Evolutionary conservation across 2,113 vertebrate species (phyloP).

Genomic region (Scophthalmus maximus): DNA sequence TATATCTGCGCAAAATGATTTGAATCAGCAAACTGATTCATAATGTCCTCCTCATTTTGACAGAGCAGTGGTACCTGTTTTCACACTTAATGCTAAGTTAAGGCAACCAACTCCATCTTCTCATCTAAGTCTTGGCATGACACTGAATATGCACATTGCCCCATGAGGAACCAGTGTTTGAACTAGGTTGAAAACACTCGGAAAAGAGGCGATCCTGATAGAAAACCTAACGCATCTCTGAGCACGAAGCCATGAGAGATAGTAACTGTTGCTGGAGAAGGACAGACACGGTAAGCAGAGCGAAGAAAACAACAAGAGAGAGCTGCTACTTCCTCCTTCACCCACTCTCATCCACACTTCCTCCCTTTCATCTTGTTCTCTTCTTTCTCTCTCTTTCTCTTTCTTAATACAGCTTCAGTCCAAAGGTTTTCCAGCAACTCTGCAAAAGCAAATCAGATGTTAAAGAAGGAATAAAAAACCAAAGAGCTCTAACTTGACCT

Average conservation of each 20-base stretch:
- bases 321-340: slow-evolving; percentile 55
- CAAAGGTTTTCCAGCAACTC: slow-evolving; percentile 82
- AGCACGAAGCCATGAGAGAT: background rate
- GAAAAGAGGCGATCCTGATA: background rate
- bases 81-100: no score
- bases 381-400: slow-evolving; percentile 49
- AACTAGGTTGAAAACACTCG: background rate
- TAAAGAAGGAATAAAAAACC: slow-evolving; percentile 85
- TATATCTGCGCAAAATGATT: no score
- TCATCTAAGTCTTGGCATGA: no score
- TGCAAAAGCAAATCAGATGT: slow-evolving; percentile 78
- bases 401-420: slow-evolving; percentile 82
- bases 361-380: slow-evolving; percentile 28
- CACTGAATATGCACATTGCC: no score
- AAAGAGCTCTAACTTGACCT: slow-evolving; percentile 83
- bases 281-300: slow-evolving; percentile 36
- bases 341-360: slow-evolving; percentile 59
- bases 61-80: no score
- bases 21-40: no score
- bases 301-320: slow-evolving; percentile 37
- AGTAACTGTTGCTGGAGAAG: slow-evolving; percentile 10
- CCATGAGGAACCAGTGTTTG: background rate
- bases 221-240: background rate
- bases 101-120: background rate
- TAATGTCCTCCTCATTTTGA: no score